A percentile compares a stretch with the other conserved stretches of the same genome.
Conservation (phyloP, 2,888 invertebrate species). For the Tanaodytes sp. region DNA sequence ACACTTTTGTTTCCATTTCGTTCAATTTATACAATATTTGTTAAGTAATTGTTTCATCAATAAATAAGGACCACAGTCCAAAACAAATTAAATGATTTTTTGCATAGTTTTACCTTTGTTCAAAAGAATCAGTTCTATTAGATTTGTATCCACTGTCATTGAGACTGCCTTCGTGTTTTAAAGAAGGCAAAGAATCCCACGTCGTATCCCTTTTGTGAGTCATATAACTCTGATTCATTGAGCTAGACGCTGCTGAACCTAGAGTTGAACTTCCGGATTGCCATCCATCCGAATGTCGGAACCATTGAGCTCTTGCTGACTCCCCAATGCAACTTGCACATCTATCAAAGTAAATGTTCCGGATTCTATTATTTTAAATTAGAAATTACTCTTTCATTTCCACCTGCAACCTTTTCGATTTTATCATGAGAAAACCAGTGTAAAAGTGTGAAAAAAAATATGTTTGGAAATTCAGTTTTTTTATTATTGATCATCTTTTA, state of each 20-base stretch:
- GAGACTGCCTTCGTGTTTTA: slow-evolving; percentile 88
- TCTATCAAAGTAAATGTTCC: slow-evolving; percentile 69
- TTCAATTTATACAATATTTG: too few relatives aligned
- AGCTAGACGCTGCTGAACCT: slow-evolving; percentile 76
- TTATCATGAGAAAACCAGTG: too few relatives aligned
- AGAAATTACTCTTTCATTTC: too few relatives aligned
- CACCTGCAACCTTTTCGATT: too few relatives aligned
- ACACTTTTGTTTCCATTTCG: slow-evolving; percentile 26
- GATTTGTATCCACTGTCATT: slow-evolving; percentile 91
- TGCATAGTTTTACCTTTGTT: slow-evolving; percentile 80
- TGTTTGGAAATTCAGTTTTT: too few relatives aligned
- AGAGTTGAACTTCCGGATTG: slow-evolving; percentile 83
- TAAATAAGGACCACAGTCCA: background rate
- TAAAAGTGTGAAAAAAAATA: too few relatives aligned
- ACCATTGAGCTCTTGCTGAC: slow-evolving; percentile 90
- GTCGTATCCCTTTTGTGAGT: slow-evolving; percentile 84
- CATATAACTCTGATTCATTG: slow-evolving; percentile 67
- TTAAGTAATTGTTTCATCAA: too few relatives aligned
- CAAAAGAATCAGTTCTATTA: slow-evolving; percentile 88
- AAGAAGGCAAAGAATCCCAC: slow-evolving; percentile 90
- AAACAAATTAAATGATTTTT: background rate
- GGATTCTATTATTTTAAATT: too few relatives aligned
- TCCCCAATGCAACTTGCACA: slow-evolving; percentile 93
- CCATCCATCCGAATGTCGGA: slow-evolving; percentile 92
- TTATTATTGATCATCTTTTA: too few relatives aligned